Evolutionary conservation across 2,888 invertebrate species (phyloP), one percentile per base, ranked within the genome.

Genomic region (Campoplex nolae): DNA sequence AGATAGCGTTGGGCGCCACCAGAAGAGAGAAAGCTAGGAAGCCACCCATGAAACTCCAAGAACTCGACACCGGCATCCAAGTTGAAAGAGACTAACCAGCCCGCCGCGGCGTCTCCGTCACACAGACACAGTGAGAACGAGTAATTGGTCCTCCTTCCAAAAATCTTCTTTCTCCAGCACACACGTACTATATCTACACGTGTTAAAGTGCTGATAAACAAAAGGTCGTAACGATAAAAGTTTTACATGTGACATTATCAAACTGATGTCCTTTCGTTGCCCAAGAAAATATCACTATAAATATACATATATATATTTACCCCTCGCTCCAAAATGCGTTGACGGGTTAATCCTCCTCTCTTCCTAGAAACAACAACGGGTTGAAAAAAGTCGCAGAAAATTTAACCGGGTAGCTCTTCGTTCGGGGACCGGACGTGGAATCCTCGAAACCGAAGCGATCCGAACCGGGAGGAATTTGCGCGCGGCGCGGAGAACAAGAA

Each of bases 301-400:
- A 28, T 58, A 65, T 65, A 48, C 32, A 62, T 48, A 35, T 42
- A 18, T 8, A 8, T 18, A 16, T 18, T 56, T 51, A 18, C 38
- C 73, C 85, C 91, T 89, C 89, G 89, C 84, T 91, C 90, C n/a
- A 91, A 92, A 92, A 92, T 48, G 48, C 91, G 89, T 91, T 93
- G 93, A 93, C 93, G 92, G 93, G 93, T 93, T 93, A 94, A 94
- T 94, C 92, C 93, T 93, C 90, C 90, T 90, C 88, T 90, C 89
- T 94, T 93, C 93, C 91, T 90, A 91, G 93, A 93, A 93, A 85
- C 88, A 77, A 51, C 83, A 84, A 83, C 75, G 38, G 83, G 56
- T 70, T 62, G 65, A 81, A 86, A 86, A 81, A 86, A 89, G 76
- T 75, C 82, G 82, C 78, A 42, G 73, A 84, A 81, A 74, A 73